Evolutionary conservation across 2,888 invertebrate species (phyloP).

Genomic region (Philopedon plagiatum): DNA sequence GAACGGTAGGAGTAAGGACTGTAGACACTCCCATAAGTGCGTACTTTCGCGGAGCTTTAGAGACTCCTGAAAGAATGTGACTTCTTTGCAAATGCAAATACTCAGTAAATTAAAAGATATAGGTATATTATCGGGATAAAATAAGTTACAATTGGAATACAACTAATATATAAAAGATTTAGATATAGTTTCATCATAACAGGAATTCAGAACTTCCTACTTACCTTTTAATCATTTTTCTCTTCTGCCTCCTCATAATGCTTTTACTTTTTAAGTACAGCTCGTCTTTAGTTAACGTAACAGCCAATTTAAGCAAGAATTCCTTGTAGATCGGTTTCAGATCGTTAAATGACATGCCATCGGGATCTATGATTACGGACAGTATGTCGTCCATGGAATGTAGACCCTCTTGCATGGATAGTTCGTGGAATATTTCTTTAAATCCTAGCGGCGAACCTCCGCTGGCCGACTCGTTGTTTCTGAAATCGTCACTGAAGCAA

Average conservation of each 20-base stretch:
- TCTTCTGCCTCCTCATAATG: conserved; percentile 89
- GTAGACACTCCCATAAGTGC: no score
- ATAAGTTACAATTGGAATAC: no score
- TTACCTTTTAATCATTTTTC: conserved; percentile 70
- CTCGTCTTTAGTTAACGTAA: conserved; percentile 93
- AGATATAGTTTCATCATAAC: no score
- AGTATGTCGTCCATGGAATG: conserved; percentile 91
- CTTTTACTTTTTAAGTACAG: conserved; percentile 90
- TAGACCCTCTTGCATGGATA: conserved; percentile 88
- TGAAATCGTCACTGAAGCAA: conserved; percentile 63
- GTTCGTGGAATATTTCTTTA: conserved; percentile 89
- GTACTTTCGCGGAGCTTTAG: no score
- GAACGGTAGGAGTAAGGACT: no score
- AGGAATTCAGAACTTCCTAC: no score
- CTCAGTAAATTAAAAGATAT: no score
- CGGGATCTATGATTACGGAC: conserved; percentile 89
- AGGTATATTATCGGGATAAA: no score
- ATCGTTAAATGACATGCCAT: conserved; percentile 95
- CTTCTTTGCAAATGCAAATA: no score
- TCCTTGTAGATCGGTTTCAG: conserved; percentile 93
- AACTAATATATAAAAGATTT: no score
- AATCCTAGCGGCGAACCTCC: conserved; percentile 88
- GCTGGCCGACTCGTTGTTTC: conserved; percentile 76
- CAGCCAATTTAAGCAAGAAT: conserved; percentile 87
- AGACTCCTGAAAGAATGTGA: no score